These are phyloP conservation scores for Nipponia nippon DNA, from an alignment of 2,113 vertebrate genomes.

Conservation along the genomic window DNA sequence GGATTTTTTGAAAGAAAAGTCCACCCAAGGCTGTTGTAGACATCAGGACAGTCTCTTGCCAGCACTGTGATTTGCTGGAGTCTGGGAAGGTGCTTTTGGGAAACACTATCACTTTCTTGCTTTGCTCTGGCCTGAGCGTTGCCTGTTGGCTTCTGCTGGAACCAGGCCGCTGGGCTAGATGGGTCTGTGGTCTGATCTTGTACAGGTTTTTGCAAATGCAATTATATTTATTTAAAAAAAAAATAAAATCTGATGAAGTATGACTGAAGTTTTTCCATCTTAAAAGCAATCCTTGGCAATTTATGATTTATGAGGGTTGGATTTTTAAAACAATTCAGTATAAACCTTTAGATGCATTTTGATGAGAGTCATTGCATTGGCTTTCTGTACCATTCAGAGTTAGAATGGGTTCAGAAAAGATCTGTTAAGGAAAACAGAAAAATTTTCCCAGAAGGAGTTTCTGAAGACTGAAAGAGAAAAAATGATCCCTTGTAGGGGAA, in stretches of 20 bases:
- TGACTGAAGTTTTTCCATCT: not conserved
- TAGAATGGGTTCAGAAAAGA: not conserved
- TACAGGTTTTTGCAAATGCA: not conserved
- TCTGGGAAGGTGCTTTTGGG: too few species aligned
- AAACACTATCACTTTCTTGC: too few species aligned
- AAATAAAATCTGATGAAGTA: not conserved
- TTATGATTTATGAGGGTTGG: not conserved
- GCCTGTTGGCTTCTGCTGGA: not conserved
- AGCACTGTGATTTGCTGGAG: too few species aligned
- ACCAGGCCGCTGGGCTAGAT: not conserved
- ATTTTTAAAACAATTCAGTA: not conserved
- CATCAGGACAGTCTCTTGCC: too few species aligned
- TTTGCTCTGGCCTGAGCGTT: not conserved
- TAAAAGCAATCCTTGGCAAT: not conserved
- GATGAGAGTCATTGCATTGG: not conserved
- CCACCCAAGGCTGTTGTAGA: too few species aligned
- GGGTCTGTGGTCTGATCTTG: not conserved
- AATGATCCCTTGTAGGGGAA: not conserved
- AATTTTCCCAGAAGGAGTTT: not conserved
- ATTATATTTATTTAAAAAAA: not conserved
- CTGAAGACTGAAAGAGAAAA: not conserved
- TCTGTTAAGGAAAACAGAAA: not conserved
- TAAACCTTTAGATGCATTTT: not conserved
- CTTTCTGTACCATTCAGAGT: not conserved
- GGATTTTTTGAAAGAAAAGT: too few species aligned